Evolutionary conservation across 2,797 vertebrate genomes (phyloP).

Genomic region (Paramormyrops hopkinsi): DNA sequence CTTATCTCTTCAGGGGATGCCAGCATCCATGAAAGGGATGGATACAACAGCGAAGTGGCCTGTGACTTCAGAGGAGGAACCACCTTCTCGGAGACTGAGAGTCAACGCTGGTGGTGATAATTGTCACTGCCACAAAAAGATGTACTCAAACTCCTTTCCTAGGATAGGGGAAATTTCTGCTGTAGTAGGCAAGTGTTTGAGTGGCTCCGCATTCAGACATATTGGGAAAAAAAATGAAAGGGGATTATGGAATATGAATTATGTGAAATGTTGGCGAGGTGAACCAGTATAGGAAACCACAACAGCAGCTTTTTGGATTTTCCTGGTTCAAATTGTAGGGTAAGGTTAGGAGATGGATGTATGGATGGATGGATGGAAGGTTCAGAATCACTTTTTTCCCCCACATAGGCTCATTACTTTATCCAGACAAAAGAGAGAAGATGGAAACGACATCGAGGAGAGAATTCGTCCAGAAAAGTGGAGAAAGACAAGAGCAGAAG

Average conservation of each 20-base stretch:
- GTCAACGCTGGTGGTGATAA: not conserved
- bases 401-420: slow-evolving; percentile 51
- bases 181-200: slow-evolving; percentile 52
- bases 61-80: not conserved
- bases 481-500: slow-evolving; percentile 31
- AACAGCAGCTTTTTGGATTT: not conserved
- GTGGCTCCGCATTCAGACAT: not conserved
- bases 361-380: not conserved
- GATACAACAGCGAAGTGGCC: not conserved
- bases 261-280: not conserved
- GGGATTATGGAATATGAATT: not conserved
- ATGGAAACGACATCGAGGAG: slow-evolving; percentile 57
- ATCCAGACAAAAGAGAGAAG: slow-evolving; percentile 52
- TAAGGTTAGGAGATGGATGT: not conserved
- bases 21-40: slow-evolving; percentile 13
- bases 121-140: slow-evolving; percentile 23
- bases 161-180: slow-evolving; percentile 51
- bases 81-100: not conserved
- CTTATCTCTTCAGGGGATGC: slow-evolving; percentile 15
- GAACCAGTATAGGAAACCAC: not conserved
- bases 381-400: not conserved
- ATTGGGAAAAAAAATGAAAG: not conserved
- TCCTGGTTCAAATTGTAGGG: not conserved
- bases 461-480: slow-evolving; percentile 47
- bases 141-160: slow-evolving; percentile 35